Percentiles rank a stretch among this genome's conserved stretches.
Evolutionary conservation across 2,797 vertebrate genomes (phyloP).

Genomic region (Lutjanus campechanus): DNA sequence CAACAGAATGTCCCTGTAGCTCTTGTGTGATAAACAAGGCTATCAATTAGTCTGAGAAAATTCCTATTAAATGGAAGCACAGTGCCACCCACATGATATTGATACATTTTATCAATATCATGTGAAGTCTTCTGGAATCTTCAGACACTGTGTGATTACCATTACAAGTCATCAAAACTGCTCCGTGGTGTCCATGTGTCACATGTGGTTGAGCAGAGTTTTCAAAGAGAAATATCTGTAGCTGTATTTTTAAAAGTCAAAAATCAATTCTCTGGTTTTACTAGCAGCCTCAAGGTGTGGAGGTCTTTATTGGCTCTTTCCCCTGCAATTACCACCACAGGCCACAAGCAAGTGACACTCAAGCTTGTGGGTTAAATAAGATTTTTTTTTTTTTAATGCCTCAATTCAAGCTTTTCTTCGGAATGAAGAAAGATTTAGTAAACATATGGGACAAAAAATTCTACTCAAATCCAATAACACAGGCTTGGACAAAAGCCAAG

Average conservation of each 20-base stretch:
- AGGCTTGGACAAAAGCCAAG: background rate
- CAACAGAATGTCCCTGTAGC: background rate
- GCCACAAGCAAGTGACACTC: background rate
- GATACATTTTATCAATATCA: slow-evolving; percentile 4
- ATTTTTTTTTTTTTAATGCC: background rate
- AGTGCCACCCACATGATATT: slow-evolving; percentile 31
- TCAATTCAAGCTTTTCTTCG: slow-evolving; percentile 7
- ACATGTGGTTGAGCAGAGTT: background rate
- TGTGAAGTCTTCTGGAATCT: background rate
- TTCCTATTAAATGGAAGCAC: background rate
- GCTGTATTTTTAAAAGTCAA: background rate
- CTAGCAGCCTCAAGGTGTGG: slow-evolving; percentile 28
- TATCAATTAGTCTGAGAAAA: no score
- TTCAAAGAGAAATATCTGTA: background rate
- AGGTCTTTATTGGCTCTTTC: background rate
- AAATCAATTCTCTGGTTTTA: slow-evolving; percentile 13
- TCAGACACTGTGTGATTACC: background rate
- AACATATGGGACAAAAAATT: background rate
- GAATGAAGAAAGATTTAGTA: background rate
- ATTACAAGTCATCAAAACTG: background rate
- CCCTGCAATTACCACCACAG: background rate
- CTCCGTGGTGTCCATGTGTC: background rate
- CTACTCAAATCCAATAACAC: slow-evolving; percentile 15
- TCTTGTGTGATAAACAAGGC: background rate
- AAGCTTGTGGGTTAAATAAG: background rate